Base-by-base conservation (phyloP, 2,888 invertebrate genomes). In the Hyposoter didymator region DNA sequence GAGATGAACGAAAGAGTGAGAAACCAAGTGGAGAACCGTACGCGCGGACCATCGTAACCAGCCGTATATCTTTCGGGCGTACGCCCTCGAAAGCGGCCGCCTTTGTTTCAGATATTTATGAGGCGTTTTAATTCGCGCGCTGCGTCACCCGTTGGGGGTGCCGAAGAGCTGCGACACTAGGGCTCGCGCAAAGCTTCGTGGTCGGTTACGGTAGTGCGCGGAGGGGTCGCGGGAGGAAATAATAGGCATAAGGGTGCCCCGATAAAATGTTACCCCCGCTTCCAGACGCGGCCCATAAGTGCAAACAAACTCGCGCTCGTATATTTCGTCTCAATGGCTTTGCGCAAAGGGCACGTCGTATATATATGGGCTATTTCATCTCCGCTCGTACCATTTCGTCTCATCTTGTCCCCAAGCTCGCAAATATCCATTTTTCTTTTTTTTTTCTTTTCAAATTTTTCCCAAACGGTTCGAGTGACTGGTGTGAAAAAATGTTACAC, bases 241-340 rank as follows among this genome's bases (percentile, higher is more conserved):
- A 93, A 92, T 92, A 90, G 93, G 91, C 91, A 92, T 91, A 92
- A 92, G 93, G 93, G 92, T 90, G 91, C 90, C 90, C 90, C 91
- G 92, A 93, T 93, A 92, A 93, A 93, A 91, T 88, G 88, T 81
- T 88, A 78, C 75, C 78, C 85, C 87, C 87, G 88, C 88, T 87
- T 87, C 88, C 89, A 89, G 89, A 90, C 92, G 90, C 86, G 87
- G 85, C 87, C 90, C 90, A 91, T 90, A 89, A 90, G 90, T 91
- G 90, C 90, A 90, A 94, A 94, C 94, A 94, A 94, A 94, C 94
- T 94, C 94, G 94, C 93, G 94, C 93, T 94, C 94, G 94, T 94
- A 94, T 94, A 94, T 94, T 94, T 94, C 93, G 92, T 91, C 92
- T 94, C 93, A 94, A 94, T 94, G 94, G 94, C 89, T 90, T 88